Percentiles rank a stretch among this genome's conserved stretches.
phyloP scores from a whole-genome alignment of 2,797 vertebrate species.

The Psittacula derbiana region DNA sequence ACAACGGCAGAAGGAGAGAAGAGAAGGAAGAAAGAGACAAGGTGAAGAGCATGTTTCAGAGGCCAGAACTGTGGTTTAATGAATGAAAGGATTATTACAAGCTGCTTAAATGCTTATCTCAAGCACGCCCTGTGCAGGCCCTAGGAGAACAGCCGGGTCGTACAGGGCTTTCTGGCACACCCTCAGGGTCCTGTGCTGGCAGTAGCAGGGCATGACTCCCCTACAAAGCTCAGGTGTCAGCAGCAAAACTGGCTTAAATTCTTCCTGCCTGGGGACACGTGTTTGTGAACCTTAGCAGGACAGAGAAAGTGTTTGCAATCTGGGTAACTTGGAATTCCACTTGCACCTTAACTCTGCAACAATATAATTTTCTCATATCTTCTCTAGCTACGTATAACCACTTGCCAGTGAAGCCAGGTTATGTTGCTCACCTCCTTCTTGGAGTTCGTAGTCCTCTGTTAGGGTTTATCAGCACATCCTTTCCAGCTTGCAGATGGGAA shows the following conservation, averaged over 20 bases:
- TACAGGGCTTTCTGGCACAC: not conserved
- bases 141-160: not conserved
- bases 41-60: not conserved
- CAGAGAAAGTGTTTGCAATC: not conserved
- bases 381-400: not conserved
- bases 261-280: not conserved
- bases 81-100: not conserved
- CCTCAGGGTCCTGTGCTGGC: accelerated
- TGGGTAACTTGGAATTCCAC: not conserved
- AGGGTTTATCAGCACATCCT: not conserved
- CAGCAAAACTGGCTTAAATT: not conserved
- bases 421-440: not conserved
- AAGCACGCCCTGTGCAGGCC: not conserved
- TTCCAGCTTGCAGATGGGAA: not conserved
- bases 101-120: not conserved
- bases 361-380: not conserved
- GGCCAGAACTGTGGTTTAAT: not conserved
- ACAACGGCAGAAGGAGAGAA: not conserved
- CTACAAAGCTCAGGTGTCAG: not conserved
- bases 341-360: not conserved
- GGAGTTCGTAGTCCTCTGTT: not conserved
- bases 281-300: not conserved
- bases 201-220: not conserved
- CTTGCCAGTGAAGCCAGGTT: not conserved
- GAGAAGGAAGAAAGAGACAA: not conserved